Evolutionary conservation across 2,888 invertebrate species (phyloP), one percentile per base, ranked within the genome.

Genomic region (Macrophya annulata): DNA sequence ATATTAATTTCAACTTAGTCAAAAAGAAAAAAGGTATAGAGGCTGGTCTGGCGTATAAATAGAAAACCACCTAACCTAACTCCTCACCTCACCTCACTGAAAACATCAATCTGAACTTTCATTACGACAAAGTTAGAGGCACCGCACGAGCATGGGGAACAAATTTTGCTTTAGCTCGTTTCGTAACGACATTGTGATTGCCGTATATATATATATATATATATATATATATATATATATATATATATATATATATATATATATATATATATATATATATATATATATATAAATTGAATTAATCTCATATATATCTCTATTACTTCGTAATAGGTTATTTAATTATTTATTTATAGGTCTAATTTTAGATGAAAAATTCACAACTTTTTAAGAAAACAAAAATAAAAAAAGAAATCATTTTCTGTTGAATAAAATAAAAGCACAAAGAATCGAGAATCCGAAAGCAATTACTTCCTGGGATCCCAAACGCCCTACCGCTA

Each of bases 71-170:
- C 72, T 62, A 25, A 43, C 45, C 45, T 62, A 25, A 15, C 59
- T 43, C 72, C 72, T 62, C 43, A 43, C 72, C 72, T 62, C 43
- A 43, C 45, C 45, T 62, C 43, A 15, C 59, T 43, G 81, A 62
- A 81, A 81, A 43, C 81, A 81, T 81, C 81, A 81, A 81, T 81
- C 81, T 81, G 81, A 81, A 81, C 81, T 81, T 81, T 81, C 81
- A 62, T 81, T 62, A 81, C 40, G 81, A 62, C 81, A 62, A 81
- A 81, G 81, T 81, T 81, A 43, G 37, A 81, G 43, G 43, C 25
- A 43, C n/a, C 43, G 48, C 55, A 37, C 31, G 51, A 31, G 12
- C 10, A n/a, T 31, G 62, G 15, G 43, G 48, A 21, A 31, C 21
- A 81, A 81, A 43, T 62, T 81, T 81, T 43, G 21, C 81, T 37